Evolutionary conservation across 2,888 invertebrate species (phyloP).

Genomic region (Pristionchus fissidentatus): DNA sequence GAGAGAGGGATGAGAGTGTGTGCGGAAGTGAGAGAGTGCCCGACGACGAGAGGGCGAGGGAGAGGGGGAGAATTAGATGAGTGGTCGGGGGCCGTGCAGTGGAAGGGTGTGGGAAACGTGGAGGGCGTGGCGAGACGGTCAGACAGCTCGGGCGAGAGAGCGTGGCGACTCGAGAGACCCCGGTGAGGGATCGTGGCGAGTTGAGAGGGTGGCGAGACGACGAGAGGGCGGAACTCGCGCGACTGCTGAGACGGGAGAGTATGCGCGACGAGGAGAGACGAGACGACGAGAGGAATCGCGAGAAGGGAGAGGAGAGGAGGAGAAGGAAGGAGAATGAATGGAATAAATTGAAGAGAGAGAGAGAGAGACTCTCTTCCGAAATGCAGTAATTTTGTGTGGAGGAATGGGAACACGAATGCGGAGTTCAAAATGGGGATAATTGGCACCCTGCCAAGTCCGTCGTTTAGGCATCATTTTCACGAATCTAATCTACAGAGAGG

Average conservation of each 20-base stretch:
- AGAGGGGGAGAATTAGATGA: conserved; percentile 19
- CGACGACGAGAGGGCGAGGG: conserved; percentile 14
- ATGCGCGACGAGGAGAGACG: neutral
- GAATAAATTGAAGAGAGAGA: conserved; percentile 14
- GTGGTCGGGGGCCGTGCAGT: conserved; percentile 6
- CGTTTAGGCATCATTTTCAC: neutral
- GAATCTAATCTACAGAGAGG: neutral
- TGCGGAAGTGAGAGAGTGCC: neutral
- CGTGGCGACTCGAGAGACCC: neutral
- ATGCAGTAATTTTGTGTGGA: neutral
- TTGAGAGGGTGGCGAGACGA: conserved; percentile 3
- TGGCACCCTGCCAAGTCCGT: neutral
- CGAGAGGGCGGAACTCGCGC: neutral
- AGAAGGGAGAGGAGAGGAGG: neutral
- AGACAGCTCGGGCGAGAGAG: neutral
- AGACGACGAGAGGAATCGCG: neutral
- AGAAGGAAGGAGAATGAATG: conserved; percentile 16
- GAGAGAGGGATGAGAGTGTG: neutral
- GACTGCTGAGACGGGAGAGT: neutral
- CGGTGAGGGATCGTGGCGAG: neutral
- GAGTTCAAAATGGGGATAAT: neutral
- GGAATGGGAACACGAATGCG: conserved; percentile 33
- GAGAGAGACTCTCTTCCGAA: conserved; percentile 32
- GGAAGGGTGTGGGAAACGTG: neutral
- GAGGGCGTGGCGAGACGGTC: neutral